Evolutionary conservation across 2,888 invertebrate genomes (phyloP).

Genomic region (Leptinotarsa haldemani): DNA sequence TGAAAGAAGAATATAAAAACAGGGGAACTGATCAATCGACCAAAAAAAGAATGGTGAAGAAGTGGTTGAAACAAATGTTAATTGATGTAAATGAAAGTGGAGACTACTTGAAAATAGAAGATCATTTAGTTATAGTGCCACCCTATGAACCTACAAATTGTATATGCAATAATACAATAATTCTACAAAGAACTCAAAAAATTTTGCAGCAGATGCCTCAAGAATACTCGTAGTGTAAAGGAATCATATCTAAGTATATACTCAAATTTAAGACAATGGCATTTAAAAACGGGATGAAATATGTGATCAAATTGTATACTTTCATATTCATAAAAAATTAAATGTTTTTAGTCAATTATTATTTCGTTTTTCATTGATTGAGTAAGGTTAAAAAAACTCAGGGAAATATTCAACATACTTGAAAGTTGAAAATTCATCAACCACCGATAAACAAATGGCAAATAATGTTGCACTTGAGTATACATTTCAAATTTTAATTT

Average conservation of each 20-base stretch:
- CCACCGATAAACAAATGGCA: not conserved
- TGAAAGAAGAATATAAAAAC: conserved; percentile 31
- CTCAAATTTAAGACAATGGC: too few species aligned
- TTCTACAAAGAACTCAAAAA: conserved; percentile 61
- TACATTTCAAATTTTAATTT: not conserved
- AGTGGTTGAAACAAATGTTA: conserved; percentile 61
- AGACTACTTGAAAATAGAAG: conserved; percentile 59
- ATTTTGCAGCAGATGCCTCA: conserved; percentile 61
- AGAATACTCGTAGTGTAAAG: conserved; percentile 41
- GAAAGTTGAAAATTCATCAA: too few species aligned
- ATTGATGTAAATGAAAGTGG: conserved; percentile 61
- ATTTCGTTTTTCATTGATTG: too few species aligned
- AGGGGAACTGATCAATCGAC: conserved; percentile 29
- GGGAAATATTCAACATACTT: too few species aligned
- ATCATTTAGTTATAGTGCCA: conserved; percentile 60
- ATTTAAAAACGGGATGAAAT: not conserved
- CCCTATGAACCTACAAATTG: conserved; percentile 63
- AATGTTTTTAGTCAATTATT: too few species aligned
- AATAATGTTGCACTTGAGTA: not conserved
- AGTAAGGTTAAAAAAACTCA: too few species aligned
- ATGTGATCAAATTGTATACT: too few species aligned
- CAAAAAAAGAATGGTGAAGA: conserved; percentile 54
- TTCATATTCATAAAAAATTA: too few species aligned
- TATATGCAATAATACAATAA: conserved; percentile 61
- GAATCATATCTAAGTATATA: not conserved